Evolutionary conservation across 1,140 invertebrate genomes (phyloP), one percentile per base, ranked within the genome.

Genomic region (Planococcus citri): DNA sequence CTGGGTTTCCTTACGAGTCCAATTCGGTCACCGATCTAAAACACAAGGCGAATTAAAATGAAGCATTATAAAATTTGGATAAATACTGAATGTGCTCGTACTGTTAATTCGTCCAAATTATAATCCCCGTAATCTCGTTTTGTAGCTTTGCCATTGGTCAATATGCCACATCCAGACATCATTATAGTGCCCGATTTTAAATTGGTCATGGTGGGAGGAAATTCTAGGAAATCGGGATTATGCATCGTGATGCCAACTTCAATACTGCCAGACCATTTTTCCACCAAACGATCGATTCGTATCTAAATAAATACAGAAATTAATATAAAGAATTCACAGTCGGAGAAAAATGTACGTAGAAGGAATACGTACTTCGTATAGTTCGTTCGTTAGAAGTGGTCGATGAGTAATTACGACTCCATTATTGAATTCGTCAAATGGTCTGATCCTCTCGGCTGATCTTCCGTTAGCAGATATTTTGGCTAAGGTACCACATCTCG

Each of bases 181-280:
- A 97, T 96, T 2, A 94, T 94, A 1, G 94, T 96, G 1, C 94
- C 94, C 17, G 89, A 90, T 70, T 92, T 84, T 88, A 97, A 91
- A 78, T 97, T 96, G 1, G 94, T 98, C 94, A 98, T 96, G 14
- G 95, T 98, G 1, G 92, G 92, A 25, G 94, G 95, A 79, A 96
- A 96, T 61, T 95, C 88, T 70, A 98, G 81, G 0, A 86, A 85
- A 2, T 86, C 85, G 22, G 95, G 94, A 80, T 94, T 93, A 75
- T 97, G 94, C 37, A 91, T 93, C 0, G 94, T 97, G 10, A 97
- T 89, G 17, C 95, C 94, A 70, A 97, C 92, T 77, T 95, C 92
- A 75, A 95, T 93, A 73, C 90, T 92, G 0, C 92, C 92, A 10
- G 90, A 92, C 92, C 92, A 95, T 78, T 95, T 95, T 75, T 91